Base-by-base conservation (phyloP, 2,113 vertebrate genomes). In the Equus przewalskii region DNA sequence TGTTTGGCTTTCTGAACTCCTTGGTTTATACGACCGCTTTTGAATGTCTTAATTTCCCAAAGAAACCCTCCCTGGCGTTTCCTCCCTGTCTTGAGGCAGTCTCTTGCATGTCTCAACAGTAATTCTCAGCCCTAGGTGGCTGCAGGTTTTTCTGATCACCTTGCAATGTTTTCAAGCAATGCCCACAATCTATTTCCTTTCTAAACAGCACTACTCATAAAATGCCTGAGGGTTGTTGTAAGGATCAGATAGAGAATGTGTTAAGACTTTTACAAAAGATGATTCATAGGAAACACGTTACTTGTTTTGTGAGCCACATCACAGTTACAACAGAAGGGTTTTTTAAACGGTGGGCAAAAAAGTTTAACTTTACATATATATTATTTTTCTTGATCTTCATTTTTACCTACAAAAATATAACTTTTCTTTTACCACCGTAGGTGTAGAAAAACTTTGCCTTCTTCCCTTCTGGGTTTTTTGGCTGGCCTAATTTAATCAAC, bases 261-360 rank as follows among this genome's bases (percentile, higher is more conserved):
- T 82, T 82, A 67, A 83, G 33, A 78, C 36, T 58, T 94, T 22
- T 26, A 89, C n/a, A 88, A 91, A 70, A 72, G 21, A 62, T 5
- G 64, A 64, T 58, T 10, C 44, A 94, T 11, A 75, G 5, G 65
- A 60, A 86, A 72, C 6, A 28, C 46, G 19, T 46, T 62, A 62
- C 62, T 72, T 64, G n/a, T 94, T 80, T 36, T 90, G 18, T 54
- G 24, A 95, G 24, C 18, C 46, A 67, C 19, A 73, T 76, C 36
- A 41, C 28, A 85, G 62, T 86, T 76, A 67, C 22, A 81, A 67
- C 33, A 62, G 30, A 19, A 91, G 16, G 12, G 44, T 56, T 73
- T 70, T 95, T 91, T 18, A 81, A 95, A 79, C 79, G 41, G 51
- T 51, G 33, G 30, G 26, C 12, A 82, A 86, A 95, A 64, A 69